phyloP scores from a whole-genome alignment of 2,113 vertebrate genomes.

The Neofelis nebulosa region DNA sequence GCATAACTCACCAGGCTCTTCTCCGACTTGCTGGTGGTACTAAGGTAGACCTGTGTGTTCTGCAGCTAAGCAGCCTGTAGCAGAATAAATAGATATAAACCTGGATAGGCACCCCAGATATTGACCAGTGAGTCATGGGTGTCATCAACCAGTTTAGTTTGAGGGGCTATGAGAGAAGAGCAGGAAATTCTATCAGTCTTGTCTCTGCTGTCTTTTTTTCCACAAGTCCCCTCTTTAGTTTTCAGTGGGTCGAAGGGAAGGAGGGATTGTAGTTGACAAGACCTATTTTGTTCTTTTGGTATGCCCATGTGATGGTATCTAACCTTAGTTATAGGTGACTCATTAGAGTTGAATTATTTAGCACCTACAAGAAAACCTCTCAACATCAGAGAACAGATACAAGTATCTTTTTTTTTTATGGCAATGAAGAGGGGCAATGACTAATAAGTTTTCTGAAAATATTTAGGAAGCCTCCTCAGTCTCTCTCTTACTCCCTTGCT shows the following conservation, averaged over 20 bases:
- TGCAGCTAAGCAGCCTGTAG: background rate
- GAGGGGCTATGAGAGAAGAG: background rate
- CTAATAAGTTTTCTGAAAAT: background rate
- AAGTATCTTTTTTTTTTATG: background rate
- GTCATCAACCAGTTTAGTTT: background rate
- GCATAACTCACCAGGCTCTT: fast-evolving
- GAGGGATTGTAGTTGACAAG: background rate
- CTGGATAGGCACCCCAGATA: no score
- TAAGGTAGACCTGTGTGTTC: background rate
- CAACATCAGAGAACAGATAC: background rate
- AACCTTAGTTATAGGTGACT: background rate
- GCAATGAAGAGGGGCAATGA: background rate
- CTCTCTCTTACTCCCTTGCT: background rate
- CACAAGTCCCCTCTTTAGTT: background rate
- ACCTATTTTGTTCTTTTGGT: background rate
- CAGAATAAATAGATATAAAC: background rate
- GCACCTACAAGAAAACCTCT: background rate
- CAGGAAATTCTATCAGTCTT: background rate
- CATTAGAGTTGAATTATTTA: background rate
- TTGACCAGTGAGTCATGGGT: background rate
- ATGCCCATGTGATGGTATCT: background rate
- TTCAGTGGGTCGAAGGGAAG: background rate
- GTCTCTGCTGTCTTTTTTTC: background rate
- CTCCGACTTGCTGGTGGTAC: background rate
- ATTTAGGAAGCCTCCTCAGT: background rate